A percentile compares a stretch with the other conserved stretches of the same genome.
Evolutionary conservation across 2,888 invertebrate genomes (phyloP).

Genomic region (Agelastica alni): DNA sequence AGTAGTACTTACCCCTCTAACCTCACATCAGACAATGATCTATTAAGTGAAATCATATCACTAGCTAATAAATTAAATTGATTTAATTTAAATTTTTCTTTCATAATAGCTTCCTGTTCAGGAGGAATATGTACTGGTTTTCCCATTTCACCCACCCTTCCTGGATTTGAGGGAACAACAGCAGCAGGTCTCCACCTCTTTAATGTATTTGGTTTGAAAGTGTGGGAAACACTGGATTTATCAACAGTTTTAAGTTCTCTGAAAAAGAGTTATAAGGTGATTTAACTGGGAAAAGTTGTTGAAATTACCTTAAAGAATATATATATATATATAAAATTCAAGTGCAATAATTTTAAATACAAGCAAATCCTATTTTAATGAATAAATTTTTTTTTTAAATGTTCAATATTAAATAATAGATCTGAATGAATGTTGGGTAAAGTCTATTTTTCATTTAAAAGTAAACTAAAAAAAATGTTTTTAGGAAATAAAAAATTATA

Average conservation of each 20-base stretch:
- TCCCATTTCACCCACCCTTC: constrained; percentile 90
- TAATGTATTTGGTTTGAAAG: constrained; percentile 59
- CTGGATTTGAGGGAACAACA: constrained; percentile 67
- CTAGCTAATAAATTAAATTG: constrained; percentile 98
- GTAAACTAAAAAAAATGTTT: too few relatives aligned
- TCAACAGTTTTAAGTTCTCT: constrained; percentile 27
- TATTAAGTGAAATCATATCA: constrained; percentile 95
- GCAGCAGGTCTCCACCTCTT: constrained; percentile 77
- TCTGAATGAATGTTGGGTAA: too few relatives aligned
- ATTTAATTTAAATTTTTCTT: constrained; percentile 96
- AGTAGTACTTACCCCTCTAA: constrained; percentile 81
- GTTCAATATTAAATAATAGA: too few relatives aligned
- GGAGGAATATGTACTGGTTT: constrained; percentile 87
- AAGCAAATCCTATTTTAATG: too few relatives aligned
- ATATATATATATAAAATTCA: too few relatives aligned
- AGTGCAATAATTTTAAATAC: too few relatives aligned
- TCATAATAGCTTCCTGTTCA: constrained; percentile 84
- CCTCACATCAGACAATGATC: constrained; percentile 92
- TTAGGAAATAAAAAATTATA: too few relatives aligned
- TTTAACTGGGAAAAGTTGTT: too few relatives aligned
- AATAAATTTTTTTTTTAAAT: too few relatives aligned
- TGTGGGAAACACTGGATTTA: constrained; percentile 39
- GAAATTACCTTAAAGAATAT: too few relatives aligned
- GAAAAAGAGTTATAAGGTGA: too few relatives aligned
- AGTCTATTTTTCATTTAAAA: too few relatives aligned